Base-by-base conservation (phyloP, 2,797 vertebrate genomes). In the Girardinus metallicus region DNA sequence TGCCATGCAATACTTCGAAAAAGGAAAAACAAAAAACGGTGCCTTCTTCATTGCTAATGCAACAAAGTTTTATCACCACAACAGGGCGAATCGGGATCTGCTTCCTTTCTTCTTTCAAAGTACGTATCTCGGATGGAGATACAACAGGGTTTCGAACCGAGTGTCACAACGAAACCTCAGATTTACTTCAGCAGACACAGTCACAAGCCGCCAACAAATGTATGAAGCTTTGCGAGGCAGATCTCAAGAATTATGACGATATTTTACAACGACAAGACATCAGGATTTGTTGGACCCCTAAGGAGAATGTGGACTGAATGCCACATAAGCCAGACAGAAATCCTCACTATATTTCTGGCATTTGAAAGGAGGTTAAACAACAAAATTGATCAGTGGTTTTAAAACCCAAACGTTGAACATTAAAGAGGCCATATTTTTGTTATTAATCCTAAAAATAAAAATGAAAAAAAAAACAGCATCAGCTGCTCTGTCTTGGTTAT, bases 401-500 rank as follows among this genome's bases (percentile, higher is more conserved):
- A 34, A 64, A 64, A 62, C 29, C 16, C 31, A 36, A 64, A 36
- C 10, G 60, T 21, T 36, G 31, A 18, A 9, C 31, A 68, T 26
- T 39, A 41, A 39, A 23, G 9, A 68, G 64, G 36, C 41, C 18
- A 10, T 23, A 39, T 26, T 41, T 66, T 5, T 26, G 36, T 41
- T 43, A n/a, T 15, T 43, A 26, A 43, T 87, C 77, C 44, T 46
- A 46, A 15, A 44, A 44, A 81, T 76, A 81, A 81, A 85, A 83
- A 23, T 2, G 2, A 8, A 51, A 7, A 1, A 81, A 74, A 78
- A 81, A 85, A 84, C 76, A 44, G 83, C 78, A 90, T 90, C 81
- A 83, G 85, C 86, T 84, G 80, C 83, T 88, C 89, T 91, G 91
- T 92, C 87, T 90, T 88, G 76, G 84, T 89, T 90, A 91, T 86